Conservation (phyloP, 92 coral and sea anemone species). For the Plumapathes pennacea region DNA sequence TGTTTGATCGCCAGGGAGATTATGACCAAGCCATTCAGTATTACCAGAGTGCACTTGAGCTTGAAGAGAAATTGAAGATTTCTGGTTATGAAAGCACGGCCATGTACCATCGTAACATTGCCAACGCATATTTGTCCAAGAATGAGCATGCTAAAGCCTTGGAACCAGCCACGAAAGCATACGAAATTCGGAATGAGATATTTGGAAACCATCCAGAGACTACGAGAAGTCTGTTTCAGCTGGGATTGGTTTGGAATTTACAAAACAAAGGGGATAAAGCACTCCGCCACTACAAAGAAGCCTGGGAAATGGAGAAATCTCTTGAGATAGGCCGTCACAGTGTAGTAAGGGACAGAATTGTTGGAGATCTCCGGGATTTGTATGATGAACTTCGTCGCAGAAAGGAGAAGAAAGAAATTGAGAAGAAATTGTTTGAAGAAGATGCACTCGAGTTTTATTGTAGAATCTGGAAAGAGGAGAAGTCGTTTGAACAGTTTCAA, state of each 20-base stretch:
- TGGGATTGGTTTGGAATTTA: slow-evolving; percentile 24
- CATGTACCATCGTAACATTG: slow-evolving; percentile 51
- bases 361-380: slow-evolving; percentile 4
- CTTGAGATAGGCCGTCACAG: slow-evolving; percentile 51
- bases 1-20: slow-evolving; percentile 26
- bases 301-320: slow-evolving; percentile 48
- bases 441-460: slow-evolving; percentile 15
- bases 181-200: slow-evolving; percentile 35
- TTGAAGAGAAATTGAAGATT: slow-evolving; percentile 40
- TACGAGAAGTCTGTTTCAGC: slow-evolving; percentile 44
- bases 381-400: no score
- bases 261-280: slow-evolving; percentile 27
- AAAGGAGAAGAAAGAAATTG: not conserved
- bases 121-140: slow-evolving; percentile 29
- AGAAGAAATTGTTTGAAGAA: slow-evolving; percentile 1
- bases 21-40: slow-evolving; percentile 19
- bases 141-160: slow-evolving; percentile 15
- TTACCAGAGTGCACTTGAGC: slow-evolving; percentile 43
- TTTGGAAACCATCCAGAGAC: slow-evolving; percentile 52
- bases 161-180: slow-evolving; percentile 31
- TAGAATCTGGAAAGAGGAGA: slow-evolving; percentile 24
- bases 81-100: slow-evolving; percentile 39
- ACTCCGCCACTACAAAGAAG: slow-evolving; percentile 28
- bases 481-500: slow-evolving; percentile 2
- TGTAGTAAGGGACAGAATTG: slow-evolving; percentile 27